These are phyloP conservation scores for Capromys pilorides DNA, from an alignment of 2,797 vertebrate species.

Conservation along the genomic window DNA sequence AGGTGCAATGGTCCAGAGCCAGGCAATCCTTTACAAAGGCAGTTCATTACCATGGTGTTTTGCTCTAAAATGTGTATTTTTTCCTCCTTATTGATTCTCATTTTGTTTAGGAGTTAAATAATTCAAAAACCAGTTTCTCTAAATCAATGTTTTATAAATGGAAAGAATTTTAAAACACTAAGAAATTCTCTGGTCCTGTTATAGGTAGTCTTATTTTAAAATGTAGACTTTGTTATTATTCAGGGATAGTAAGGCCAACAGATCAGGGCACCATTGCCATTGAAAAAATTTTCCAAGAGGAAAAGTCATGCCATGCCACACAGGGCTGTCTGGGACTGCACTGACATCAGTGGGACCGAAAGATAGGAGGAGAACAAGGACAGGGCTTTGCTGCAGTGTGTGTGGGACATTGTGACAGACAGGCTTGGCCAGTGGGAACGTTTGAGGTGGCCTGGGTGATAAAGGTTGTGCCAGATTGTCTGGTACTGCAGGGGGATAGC, in stretches of 20 bases:
- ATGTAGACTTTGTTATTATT: constrained; percentile 9
- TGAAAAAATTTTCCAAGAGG: not conserved
- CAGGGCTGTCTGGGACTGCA: accelerated
- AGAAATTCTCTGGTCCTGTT: constrained; percentile 41
- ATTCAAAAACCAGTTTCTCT: constrained; percentile 52
- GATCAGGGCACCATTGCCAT: not conserved
- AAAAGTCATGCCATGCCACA: accelerated
- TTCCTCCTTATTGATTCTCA: constrained; percentile 3
- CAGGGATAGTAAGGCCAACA: not conserved
- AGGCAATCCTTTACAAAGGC: not conserved
- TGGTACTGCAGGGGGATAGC: not conserved
- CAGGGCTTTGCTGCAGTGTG: not conserved
- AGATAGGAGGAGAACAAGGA: accelerated
- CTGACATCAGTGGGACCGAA: not conserved
- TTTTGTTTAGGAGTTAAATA: constrained; percentile 37
- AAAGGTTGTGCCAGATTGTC: not conserved
- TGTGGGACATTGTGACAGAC: not conserved
- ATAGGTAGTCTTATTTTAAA: not conserved
- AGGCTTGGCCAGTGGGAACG: not conserved
- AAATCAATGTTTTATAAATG: constrained; percentile 60
- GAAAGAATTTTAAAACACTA: constrained; percentile 38
- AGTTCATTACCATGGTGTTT: not conserved
- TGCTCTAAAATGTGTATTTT: not conserved
- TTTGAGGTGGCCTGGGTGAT: not conserved
- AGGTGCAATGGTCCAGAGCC: not conserved